Conservation (phyloP, 2,888 invertebrate genomes). For the Sinodicranocentrus sp. region DNA sequence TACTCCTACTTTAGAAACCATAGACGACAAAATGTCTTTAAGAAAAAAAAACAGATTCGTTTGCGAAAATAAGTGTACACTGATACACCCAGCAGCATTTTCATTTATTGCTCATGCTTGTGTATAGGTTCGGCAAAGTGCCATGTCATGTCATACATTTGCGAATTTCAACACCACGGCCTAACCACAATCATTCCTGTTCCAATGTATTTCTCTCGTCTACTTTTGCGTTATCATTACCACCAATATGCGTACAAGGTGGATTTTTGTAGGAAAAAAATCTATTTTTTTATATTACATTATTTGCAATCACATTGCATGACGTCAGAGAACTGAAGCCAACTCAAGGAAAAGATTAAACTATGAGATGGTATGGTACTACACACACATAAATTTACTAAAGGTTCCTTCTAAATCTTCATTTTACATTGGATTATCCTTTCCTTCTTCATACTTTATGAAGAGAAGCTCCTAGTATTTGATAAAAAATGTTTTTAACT, state of each 20-base stretch:
- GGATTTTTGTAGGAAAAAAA: slow-evolving; percentile 11
- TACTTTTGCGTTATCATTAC: background rate
- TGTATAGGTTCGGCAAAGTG: slow-evolving; percentile 38
- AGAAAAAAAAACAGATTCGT: slow-evolving; percentile 7
- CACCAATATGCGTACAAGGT: slow-evolving; percentile 20
- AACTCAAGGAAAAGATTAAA: slow-evolving; percentile 32
- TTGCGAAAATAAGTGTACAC: background rate
- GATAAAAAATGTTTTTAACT: no score
- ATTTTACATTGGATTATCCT: no score
- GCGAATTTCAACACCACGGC: slow-evolving; percentile 30
- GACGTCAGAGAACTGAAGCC: background rate
- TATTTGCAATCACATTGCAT: background rate
- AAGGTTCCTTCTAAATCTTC: no score
- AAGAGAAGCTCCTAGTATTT: no score
- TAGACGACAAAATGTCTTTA: no score
- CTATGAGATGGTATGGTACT: no score
- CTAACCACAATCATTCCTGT: slow-evolving; percentile 23
- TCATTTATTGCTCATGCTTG: no score
- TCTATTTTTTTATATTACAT: background rate
- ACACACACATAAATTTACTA: no score
- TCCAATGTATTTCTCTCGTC: slow-evolving; percentile 7
- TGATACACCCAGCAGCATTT: no score
- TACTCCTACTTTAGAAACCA: slow-evolving; percentile 5
- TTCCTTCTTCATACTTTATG: no score
- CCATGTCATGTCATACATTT: slow-evolving; percentile 39